These are phyloP conservation scores for Trypoxylus dichotomus DNA, from an alignment of 1,140 invertebrate genomes.

Conservation along the genomic window DNA sequence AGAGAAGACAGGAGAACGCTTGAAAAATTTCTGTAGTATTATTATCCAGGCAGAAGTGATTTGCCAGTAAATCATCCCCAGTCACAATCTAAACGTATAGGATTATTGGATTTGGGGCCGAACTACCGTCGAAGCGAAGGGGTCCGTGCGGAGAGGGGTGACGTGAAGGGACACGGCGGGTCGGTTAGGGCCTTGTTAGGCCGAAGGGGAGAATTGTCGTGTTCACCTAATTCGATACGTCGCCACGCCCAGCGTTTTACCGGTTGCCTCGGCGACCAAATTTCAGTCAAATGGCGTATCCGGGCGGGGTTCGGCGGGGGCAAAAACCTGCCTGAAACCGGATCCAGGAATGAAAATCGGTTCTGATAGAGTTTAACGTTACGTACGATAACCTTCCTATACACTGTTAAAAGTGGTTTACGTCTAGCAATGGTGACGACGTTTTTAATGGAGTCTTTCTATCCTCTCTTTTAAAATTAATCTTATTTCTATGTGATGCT, in stretches of 20 bases:
- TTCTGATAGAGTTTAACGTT: constrained; percentile 14
- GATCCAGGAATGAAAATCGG: constrained; percentile 7
- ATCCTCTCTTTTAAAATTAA: too few species aligned
- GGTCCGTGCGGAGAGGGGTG: not conserved
- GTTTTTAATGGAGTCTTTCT: too few species aligned
- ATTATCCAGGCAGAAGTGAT: constrained; percentile 43
- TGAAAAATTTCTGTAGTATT: constrained; percentile 35
- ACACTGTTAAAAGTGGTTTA: too few species aligned
- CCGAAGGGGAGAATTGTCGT: constrained; percentile 30
- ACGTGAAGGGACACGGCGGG: not conserved
- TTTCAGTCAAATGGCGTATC: constrained; percentile 32
- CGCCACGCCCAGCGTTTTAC: constrained; percentile 45
- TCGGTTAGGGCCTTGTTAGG: constrained; percentile 30
- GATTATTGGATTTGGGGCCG: constrained; percentile 47
- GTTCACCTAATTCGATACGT: constrained; percentile 42
- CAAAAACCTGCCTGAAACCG: constrained; percentile 28
- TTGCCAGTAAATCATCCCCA: constrained; percentile 47
- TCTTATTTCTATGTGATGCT: too few species aligned
- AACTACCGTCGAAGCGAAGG: not conserved
- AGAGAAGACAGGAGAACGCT: not conserved
- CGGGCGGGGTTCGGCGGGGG: constrained; percentile 26
- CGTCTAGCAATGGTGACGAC: too few species aligned
- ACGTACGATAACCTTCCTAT: not conserved
- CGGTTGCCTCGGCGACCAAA: constrained; percentile 40
- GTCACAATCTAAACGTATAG: constrained; percentile 47